These are phyloP conservation scores for Saccopteryx bilineata DNA, from an alignment of 2,113 vertebrate genomes.

Conservation along the genomic window DNA sequence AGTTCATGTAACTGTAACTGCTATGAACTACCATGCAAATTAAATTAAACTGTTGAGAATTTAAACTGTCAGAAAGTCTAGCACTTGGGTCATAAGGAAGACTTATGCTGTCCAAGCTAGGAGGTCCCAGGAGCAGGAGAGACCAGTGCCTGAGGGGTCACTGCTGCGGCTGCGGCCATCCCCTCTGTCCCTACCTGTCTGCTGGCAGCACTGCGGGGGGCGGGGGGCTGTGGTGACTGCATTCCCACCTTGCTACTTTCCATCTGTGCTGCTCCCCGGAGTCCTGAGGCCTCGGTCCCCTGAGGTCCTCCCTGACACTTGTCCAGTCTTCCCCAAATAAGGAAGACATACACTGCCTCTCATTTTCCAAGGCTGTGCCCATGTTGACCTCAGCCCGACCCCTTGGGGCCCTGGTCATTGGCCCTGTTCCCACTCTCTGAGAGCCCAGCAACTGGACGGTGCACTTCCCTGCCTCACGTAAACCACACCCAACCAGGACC, in stretches of 20 bases:
- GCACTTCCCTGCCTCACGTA: not conserved
- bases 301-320: not conserved
- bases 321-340: not conserved
- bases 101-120: not conserved
- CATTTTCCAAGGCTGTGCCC: not conserved
- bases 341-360: not conserved
- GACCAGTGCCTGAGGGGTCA: not conserved
- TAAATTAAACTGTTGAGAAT: not conserved
- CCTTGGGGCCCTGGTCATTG: not conserved
- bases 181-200: not conserved
- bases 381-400: not conserved
- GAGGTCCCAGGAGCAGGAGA: too few relatives aligned
- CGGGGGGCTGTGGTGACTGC: not conserved
- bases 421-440: not conserved
- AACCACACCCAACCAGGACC: not conserved
- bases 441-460: too few relatives aligned
- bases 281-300: not conserved
- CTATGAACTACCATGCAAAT: not conserved
- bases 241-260: not conserved
- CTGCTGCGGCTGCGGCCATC: accelerated
- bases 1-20: conserved; percentile 40
- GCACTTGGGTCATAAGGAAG: not conserved
- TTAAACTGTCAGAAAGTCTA: not conserved
- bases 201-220: too few relatives aligned
- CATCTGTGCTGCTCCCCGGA: not conserved